Conservation (phyloP, 2,888 invertebrate genomes). For the Xanthorhoe designata region DNA sequence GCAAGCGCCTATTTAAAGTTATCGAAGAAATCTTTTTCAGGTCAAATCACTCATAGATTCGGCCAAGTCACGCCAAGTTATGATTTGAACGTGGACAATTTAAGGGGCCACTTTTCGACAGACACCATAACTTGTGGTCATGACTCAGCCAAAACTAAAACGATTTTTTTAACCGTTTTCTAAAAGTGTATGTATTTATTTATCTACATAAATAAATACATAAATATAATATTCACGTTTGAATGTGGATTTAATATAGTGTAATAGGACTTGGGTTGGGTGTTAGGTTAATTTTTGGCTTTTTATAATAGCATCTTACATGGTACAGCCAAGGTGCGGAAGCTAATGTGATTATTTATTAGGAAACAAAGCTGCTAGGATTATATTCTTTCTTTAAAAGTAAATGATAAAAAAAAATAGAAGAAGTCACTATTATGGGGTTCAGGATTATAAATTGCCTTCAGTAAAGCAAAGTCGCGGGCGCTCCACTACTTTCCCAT, state of each 20-base stretch:
- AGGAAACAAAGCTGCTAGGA: too few relatives aligned
- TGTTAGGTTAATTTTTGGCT: too few relatives aligned
- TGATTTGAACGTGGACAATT: constrained; percentile 51
- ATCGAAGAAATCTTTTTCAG: constrained; percentile 16
- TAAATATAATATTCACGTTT: too few relatives aligned
- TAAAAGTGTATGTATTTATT: too few relatives aligned
- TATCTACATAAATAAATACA: too few relatives aligned
- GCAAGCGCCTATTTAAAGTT: not conserved
- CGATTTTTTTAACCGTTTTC: constrained; percentile 49
- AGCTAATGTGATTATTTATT: too few relatives aligned
- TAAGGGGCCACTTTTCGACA: constrained; percentile 39
- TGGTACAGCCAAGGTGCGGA: too few relatives aligned
- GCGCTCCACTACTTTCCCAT: constrained; percentile 50
- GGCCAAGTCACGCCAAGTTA: constrained; percentile 48
- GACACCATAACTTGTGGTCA: constrained; percentile 43
- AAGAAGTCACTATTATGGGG: not conserved
- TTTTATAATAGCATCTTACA: too few relatives aligned
- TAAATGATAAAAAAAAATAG: too few relatives aligned
- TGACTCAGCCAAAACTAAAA: constrained; percentile 63
- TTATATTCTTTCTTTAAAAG: too few relatives aligned
- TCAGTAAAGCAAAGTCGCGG: not conserved
- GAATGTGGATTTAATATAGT: too few relatives aligned
- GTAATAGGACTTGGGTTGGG: too few relatives aligned
- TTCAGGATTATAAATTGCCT: not conserved
- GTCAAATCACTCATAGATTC: constrained; percentile 39